These are phyloP conservation scores for Spea bombifrons DNA, from an alignment of 2,113 vertebrate species.

Conservation along the genomic window DNA sequence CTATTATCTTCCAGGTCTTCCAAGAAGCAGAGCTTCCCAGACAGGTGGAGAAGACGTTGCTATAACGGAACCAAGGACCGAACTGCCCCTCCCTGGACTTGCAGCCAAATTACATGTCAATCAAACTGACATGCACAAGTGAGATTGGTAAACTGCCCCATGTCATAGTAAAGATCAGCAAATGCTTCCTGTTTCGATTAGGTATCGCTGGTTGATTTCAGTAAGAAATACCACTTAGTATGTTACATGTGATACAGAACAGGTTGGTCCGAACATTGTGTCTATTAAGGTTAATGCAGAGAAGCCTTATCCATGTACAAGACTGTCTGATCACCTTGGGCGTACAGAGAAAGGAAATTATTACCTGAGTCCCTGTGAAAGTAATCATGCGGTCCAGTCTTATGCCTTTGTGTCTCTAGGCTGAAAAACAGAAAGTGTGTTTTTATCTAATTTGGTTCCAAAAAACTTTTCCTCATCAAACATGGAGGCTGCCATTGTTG, in stretches of 20 bases:
- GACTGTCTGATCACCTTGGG: too few species aligned
- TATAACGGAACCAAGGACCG: slow-evolving; percentile 58
- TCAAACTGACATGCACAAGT: slow-evolving; percentile 85
- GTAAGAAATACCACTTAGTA: background rate
- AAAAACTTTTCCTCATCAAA: too few species aligned
- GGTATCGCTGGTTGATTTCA: background rate
- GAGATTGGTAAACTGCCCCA: slow-evolving; percentile 53
- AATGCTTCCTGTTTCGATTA: background rate
- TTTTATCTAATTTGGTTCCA: too few species aligned
- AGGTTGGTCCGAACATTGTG: background rate
- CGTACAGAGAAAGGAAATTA: too few species aligned
- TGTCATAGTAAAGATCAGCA: background rate
- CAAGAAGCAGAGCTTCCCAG: slow-evolving; percentile 41
- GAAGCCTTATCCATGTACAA: too few species aligned
- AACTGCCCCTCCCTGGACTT: slow-evolving; percentile 70
- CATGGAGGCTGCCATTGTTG: too few species aligned
- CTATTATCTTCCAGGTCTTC: background rate
- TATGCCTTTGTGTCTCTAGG: too few species aligned
- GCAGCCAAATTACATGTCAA: slow-evolving; percentile 77
- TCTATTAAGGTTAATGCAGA: too few species aligned
- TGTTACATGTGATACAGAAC: background rate
- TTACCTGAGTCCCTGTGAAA: too few species aligned
- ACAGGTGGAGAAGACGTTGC: slow-evolving; percentile 60
- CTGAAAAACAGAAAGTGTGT: too few species aligned
- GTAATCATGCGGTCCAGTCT: too few species aligned